These are phyloP conservation scores for Aethina tumida DNA, from an alignment of 1,140 invertebrate species.

Conservation along the genomic window DNA sequence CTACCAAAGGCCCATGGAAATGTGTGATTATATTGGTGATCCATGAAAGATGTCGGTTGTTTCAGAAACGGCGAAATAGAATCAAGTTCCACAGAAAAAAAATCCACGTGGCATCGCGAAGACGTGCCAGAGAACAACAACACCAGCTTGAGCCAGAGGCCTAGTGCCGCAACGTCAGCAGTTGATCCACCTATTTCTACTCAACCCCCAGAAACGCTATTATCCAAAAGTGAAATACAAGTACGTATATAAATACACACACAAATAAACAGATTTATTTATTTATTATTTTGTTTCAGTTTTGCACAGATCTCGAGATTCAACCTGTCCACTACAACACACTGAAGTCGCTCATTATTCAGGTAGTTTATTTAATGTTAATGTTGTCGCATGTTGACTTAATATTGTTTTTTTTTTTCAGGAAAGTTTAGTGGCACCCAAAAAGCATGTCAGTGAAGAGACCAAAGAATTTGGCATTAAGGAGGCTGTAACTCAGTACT, in stretches of 20 bases:
- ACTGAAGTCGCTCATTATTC: constrained; percentile 42
- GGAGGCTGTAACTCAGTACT: constrained; percentile 29
- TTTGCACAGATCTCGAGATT: constrained; percentile 44
- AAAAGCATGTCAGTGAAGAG: constrained; percentile 13
- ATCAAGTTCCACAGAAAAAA: constrained; percentile 71
- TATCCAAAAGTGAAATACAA: constrained; percentile 27
- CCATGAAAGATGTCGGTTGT: too few species aligned
- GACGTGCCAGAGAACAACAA: constrained; percentile 28
- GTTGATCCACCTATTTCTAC: not conserved
- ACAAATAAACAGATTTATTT: constrained; percentile 2
- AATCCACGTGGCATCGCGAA: constrained; percentile 59
- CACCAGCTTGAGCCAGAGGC: constrained; percentile 8
- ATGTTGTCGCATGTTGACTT: not conserved
- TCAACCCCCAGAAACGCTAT: constrained; percentile 18
- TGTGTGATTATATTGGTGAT: too few species aligned
- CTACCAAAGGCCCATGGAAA: too few species aligned
- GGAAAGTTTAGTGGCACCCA: constrained; percentile 25
- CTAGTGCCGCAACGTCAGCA: constrained; percentile 3
- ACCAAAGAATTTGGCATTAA: constrained; percentile 17
- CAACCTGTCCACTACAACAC: constrained; percentile 46
- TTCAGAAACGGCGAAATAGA: constrained; percentile 64
- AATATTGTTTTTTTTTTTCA: constrained; percentile 17
- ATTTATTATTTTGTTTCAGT: constrained; percentile 31
- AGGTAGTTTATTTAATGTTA: constrained; percentile 27
- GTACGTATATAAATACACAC: constrained; percentile 11